Percentiles rank a stretch among this genome's conserved stretches.
phyloP scores from a whole-genome alignment of 2,797 vertebrate species.

The Neopelma chrysocephalum region DNA sequence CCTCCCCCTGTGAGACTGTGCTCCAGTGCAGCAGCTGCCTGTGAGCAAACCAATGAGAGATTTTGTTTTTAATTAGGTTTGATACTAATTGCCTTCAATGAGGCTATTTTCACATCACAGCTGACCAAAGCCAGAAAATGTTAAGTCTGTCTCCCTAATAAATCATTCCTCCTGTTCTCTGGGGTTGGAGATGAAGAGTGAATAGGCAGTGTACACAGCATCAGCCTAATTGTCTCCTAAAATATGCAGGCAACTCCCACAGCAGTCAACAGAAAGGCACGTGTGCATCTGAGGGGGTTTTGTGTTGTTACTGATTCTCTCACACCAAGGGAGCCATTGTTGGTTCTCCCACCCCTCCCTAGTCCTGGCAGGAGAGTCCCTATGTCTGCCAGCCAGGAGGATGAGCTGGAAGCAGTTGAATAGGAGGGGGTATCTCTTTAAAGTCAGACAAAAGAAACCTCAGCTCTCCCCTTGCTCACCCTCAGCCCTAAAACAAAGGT shows the following conservation, averaged over 20 bases:
- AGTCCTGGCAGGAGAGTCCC: not conserved
- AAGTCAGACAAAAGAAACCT: constrained; percentile 17
- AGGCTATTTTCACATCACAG: constrained; percentile 45
- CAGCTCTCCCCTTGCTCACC: not conserved
- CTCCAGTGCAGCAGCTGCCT: not conserved
- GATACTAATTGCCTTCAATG: constrained; percentile 23
- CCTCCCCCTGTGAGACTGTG: not conserved
- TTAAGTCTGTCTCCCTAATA: constrained; percentile 31
- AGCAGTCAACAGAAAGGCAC: constrained; percentile 21
- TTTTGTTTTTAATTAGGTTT: not conserved
- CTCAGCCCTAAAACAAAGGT: not conserved
- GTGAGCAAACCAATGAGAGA: not conserved
- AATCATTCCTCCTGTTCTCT: not conserved
- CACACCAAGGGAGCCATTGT: not conserved
- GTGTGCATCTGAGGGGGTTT: not conserved
- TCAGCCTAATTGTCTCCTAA: constrained; percentile 5
- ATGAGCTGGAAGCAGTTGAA: not conserved
- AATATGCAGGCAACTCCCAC: constrained; percentile 58
- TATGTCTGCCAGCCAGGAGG: not conserved
- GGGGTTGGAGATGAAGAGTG: not conserved
- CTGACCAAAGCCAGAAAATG: constrained; percentile 44
- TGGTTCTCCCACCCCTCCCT: not conserved
- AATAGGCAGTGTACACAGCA: not conserved
- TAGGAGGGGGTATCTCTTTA: not conserved
- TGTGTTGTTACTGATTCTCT: constrained; percentile 22